A percentile compares a stretch with the other conserved stretches of the same genome.
Conservation (phyloP, 2,888 invertebrate species). For the Gastracanthus pulcherrimus region DNA sequence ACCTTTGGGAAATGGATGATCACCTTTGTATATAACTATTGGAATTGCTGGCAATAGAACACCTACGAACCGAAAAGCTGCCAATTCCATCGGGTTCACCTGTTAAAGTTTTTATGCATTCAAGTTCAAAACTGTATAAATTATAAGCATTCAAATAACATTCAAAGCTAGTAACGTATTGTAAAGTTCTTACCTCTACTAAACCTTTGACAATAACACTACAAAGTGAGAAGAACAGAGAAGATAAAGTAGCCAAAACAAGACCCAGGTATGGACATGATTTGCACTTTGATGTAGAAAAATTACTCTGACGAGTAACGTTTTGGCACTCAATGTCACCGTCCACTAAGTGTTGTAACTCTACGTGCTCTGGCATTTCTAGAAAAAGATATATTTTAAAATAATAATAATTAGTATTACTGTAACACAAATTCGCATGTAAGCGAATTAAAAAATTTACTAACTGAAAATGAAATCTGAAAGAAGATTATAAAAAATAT, state of each 20-base stretch:
- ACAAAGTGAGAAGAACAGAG: slow-evolving; percentile 93
- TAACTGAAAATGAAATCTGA: not conserved
- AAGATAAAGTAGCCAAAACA: slow-evolving; percentile 90
- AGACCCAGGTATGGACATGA: slow-evolving; percentile 89
- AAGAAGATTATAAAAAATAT: not conserved
- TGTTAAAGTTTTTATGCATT: slow-evolving; percentile 33
- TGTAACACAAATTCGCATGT: not conserved
- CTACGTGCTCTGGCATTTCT: slow-evolving; percentile 87
- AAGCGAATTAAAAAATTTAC: not conserved
- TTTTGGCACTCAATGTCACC: slow-evolving; percentile 78
- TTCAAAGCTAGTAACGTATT: not conserved
- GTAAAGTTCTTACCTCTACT: slow-evolving; percentile 81
- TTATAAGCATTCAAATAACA: too few species aligned
- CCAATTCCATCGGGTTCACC: slow-evolving; percentile 90
- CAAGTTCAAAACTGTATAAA: too few species aligned
- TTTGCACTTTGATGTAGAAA: slow-evolving; percentile 77
- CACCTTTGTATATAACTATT: slow-evolving; percentile 88
- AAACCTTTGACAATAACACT: slow-evolving; percentile 95
- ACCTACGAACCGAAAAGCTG: slow-evolving; percentile 92
- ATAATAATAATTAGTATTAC: not conserved
- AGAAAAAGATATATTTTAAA: slow-evolving; percentile 23
- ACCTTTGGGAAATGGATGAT: slow-evolving; percentile 88
- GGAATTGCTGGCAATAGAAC: slow-evolving; percentile 92
- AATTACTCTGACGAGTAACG: slow-evolving; percentile 77
- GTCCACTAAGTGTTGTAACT: slow-evolving; percentile 89